Evolutionary conservation across 2,797 vertebrate species (phyloP).

Genomic region (Crocodylus rhombifer): DNA sequence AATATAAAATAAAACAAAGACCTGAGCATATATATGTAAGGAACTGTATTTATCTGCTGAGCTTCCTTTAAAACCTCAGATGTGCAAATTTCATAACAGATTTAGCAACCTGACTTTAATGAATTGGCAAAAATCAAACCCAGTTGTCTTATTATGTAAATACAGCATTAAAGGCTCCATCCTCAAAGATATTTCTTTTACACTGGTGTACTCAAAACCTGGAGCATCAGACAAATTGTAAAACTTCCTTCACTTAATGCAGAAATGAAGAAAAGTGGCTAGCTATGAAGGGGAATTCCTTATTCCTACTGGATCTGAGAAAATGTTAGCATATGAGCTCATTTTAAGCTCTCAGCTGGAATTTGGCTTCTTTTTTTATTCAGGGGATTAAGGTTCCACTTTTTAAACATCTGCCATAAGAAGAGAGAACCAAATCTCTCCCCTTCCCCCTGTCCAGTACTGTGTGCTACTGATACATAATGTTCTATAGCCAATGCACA

Average conservation of each 20-base stretch:
- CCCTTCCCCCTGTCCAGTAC: background rate
- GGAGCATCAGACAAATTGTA: background rate
- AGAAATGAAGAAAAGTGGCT: background rate
- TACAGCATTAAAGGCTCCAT: slow-evolving; percentile 10
- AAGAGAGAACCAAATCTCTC: background rate
- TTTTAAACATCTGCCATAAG: background rate
- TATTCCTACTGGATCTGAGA: rapidly evolving
- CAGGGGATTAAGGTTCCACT: background rate
- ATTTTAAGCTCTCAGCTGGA: background rate
- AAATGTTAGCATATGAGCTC: background rate
- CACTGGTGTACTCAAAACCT: background rate
- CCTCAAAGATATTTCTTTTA: background rate
- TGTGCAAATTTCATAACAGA: slow-evolving; percentile 31
- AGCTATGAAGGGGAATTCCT: background rate
- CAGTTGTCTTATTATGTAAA: slow-evolving; percentile 25
- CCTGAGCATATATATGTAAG: background rate
- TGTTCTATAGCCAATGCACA: background rate
- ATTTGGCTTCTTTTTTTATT: background rate
- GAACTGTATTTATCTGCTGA: background rate
- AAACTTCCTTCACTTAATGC: background rate
- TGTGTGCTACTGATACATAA: background rate
- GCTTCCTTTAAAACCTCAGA: slow-evolving; percentile 21
- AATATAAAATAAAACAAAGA: background rate
- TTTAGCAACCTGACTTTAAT: slow-evolving; percentile 27
- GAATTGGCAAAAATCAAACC: slow-evolving; percentile 34